Percentiles rank a stretch among this genome's conserved stretches.
These are phyloP conservation scores for Madoqua kirkii DNA, from an alignment of 2,113 vertebrate genomes.

Conservation along the genomic window DNA sequence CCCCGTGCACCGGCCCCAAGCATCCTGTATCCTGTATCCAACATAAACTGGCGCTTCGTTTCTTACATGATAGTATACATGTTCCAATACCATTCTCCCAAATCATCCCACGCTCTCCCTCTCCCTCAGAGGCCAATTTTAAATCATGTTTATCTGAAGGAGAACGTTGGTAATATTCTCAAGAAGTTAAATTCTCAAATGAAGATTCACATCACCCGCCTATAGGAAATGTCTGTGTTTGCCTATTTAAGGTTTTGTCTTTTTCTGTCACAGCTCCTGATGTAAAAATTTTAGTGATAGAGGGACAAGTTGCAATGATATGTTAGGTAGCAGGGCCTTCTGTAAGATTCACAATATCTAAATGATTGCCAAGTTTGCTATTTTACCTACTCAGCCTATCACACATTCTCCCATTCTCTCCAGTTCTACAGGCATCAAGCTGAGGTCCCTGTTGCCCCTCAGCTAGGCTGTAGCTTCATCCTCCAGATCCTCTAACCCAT, in stretches of 20 bases:
- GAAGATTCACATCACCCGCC: background rate
- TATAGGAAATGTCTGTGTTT: background rate
- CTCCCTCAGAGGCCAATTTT: background rate
- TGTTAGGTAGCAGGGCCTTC: background rate
- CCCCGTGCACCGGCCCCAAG: no score
- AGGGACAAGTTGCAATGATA: background rate
- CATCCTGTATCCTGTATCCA: no score
- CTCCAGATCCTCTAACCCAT: background rate
- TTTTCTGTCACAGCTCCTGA: background rate
- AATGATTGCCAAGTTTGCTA: background rate
- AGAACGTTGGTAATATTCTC: background rate
- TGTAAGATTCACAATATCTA: background rate
- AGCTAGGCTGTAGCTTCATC: background rate
- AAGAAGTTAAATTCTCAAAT: background rate
- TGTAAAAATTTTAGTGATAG: background rate
- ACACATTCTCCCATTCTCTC: background rate
- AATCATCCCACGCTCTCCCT: no score
- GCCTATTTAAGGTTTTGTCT: background rate
- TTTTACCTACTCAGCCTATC: background rate
- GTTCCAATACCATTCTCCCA: no score
- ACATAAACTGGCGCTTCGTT: no score
- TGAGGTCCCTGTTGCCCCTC: background rate
- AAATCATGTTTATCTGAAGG: background rate
- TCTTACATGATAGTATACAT: no score
- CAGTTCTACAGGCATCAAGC: background rate